Percentiles rank a stretch among this genome's conserved stretches.
Conservation (phyloP, 2,888 invertebrate species). For the Polydrusus tereticollis region DNA sequence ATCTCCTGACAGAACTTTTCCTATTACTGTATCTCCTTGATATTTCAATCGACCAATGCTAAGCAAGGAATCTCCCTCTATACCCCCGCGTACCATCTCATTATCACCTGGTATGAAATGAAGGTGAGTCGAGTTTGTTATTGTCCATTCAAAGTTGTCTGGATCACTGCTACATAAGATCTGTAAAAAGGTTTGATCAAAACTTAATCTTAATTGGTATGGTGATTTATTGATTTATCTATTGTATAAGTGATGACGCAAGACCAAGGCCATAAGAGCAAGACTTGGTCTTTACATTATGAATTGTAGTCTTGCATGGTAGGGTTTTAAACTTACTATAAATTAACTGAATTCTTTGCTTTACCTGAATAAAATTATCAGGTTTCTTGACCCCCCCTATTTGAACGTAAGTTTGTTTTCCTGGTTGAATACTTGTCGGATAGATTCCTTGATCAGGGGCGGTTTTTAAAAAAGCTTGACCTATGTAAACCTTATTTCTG, state of each 20-base stretch:
- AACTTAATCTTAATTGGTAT: no score
- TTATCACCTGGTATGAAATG: background rate
- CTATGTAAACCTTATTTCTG: slow-evolving; percentile 16
- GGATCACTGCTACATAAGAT: slow-evolving; percentile 21
- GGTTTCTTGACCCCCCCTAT: slow-evolving; percentile 1
- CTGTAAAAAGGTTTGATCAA: no score
- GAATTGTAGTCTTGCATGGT: no score
- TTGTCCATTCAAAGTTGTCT: slow-evolving; percentile 19
- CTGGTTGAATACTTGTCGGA: slow-evolving; percentile 10
- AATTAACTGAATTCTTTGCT: background rate
- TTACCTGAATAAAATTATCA: slow-evolving; percentile 26
- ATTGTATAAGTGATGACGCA: no score
- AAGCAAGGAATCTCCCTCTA: background rate
- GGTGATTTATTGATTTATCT: no score
- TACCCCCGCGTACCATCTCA: background rate
- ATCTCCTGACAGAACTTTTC: slow-evolving; percentile 18
- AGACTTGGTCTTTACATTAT: no score
- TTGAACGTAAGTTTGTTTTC: slow-evolving; percentile 10
- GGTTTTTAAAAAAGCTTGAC: slow-evolving; percentile 17
- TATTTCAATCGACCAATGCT: slow-evolving; percentile 1
- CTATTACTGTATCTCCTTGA: slow-evolving; percentile 13
- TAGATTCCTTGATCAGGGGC: background rate
- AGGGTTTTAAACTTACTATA: no score
- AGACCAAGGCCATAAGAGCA: no score
- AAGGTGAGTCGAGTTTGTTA: slow-evolving; percentile 5